Percentiles rank a stretch among this genome's conserved stretches.
Evolutionary conservation across 2,113 vertebrate genomes (phyloP).

Genomic region (crab-eating macaque (Macaca fascicularis)): T2T-MFA8v1.1 NC_088388.1:94158501-94159000

Average conservation of each 20-base stretch:
- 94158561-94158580: neutral
- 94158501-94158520: neutral
- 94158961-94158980: slow-evolving; percentile 75
- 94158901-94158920: neutral
- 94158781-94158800: neutral
- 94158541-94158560: neutral
- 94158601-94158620: neutral
- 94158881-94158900: neutral
- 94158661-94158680: neutral
- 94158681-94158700: neutral
- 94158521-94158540: neutral
- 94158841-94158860: neutral
- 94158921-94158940: neutral
- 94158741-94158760: neutral
- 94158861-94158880: neutral
- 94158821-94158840: neutral
- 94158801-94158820: neutral
- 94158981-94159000: slow-evolving; percentile 92
- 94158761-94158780: neutral
- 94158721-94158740: neutral
- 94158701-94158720: neutral
- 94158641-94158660: neutral
- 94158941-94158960: neutral
- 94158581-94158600: neutral
- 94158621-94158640: neutral